phyloP scores from a whole-genome alignment of 1,140 invertebrate species.

The Drosophila teissieri region DNA sequence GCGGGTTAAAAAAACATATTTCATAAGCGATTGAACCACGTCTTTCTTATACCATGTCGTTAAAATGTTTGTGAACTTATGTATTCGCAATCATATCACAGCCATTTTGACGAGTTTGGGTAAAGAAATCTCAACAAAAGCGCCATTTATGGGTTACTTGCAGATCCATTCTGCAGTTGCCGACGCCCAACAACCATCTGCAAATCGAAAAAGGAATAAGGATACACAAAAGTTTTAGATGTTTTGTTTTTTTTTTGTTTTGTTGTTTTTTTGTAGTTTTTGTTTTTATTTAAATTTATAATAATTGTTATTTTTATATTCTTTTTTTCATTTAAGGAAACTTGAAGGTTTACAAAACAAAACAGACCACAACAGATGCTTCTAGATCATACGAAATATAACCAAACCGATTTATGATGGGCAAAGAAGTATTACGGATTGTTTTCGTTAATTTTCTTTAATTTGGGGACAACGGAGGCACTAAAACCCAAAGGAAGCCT shows the following conservation, averaged over 20 bases:
- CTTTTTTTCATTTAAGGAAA: conserved; percentile 78
- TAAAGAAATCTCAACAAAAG: conserved; percentile 77
- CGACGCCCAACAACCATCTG: conserved; percentile 18
- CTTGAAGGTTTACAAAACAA: conserved; percentile 82
- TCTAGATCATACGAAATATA: conserved; percentile 73
- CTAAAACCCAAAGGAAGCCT: conserved; percentile 71
- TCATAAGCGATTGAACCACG: conserved; percentile 3
- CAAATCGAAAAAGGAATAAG: conserved; percentile 17
- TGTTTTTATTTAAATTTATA: conserved; percentile 80
- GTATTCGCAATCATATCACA: conserved; percentile 80
- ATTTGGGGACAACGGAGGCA: conserved; percentile 71
- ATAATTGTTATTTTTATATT: conserved; percentile 76
- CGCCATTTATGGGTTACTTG: conserved; percentile 7
- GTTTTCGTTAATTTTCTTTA: conserved; percentile 49
- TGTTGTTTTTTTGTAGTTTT: conserved; percentile 66
- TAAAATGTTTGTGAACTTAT: conserved; percentile 83
- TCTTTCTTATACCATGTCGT: conserved; percentile 84
- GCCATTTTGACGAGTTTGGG: conserved; percentile 85
- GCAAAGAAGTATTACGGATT: conserved; percentile 70
- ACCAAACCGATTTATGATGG: conserved; percentile 73
- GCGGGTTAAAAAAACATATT: background rate
- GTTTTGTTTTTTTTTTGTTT: conserved; percentile 69
- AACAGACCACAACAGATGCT: conserved; percentile 83
- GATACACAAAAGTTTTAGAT: conserved; percentile 60
- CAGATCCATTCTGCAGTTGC: conserved; percentile 3